These are phyloP conservation scores for Callosobruchus maculatus DNA, from an alignment of 2,888 invertebrate species.

Conservation along the genomic window DNA sequence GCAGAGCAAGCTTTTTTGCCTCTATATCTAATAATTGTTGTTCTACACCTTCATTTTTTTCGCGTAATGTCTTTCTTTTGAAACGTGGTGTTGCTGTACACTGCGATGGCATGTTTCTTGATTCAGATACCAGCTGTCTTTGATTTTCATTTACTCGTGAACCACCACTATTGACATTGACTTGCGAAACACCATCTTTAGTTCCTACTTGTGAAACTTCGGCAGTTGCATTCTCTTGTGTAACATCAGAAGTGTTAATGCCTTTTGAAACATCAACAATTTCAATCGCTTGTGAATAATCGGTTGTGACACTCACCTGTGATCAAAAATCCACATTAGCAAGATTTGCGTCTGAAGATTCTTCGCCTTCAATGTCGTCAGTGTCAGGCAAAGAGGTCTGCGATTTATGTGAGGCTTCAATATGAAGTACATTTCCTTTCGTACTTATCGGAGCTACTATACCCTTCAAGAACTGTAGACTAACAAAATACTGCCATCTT, in stretches of 20 bases:
- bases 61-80: background rate
- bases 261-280: too few species aligned
- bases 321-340: too few species aligned
- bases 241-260: too few species aligned
- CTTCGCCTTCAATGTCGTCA: background rate
- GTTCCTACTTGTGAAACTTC: too few species aligned
- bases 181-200: too few species aligned
- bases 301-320: too few species aligned
- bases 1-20: background rate
- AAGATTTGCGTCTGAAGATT: background rate
- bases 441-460: background rate
- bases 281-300: too few species aligned
- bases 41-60: constrained; percentile 1
- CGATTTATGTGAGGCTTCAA: background rate
- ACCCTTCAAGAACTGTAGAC: background rate
- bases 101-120: background rate
- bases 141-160: too few species aligned
- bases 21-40: constrained; percentile 1
- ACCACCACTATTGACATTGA: too few species aligned
- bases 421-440: background rate
- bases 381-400: background rate
- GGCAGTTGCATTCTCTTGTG: too few species aligned
- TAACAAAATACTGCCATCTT: background rate
- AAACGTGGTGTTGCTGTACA: background rate
- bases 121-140: too few species aligned